These are phyloP conservation scores for Budorcas taxicolor DNA, from an alignment of 2,113 vertebrate species.

Conservation along the genomic window DNA sequence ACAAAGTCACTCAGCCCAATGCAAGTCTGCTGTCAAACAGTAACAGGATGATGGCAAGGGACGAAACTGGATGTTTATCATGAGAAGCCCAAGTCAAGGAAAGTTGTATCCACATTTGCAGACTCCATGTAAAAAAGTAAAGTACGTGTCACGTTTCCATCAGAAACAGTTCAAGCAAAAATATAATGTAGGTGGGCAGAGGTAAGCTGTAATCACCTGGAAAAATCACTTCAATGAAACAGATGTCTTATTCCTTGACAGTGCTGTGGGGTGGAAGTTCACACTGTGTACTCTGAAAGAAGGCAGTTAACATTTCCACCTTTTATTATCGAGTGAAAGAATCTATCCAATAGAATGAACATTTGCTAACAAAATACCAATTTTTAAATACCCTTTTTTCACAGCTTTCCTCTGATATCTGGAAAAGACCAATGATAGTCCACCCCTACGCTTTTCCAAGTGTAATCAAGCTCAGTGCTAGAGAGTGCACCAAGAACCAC, in stretches of 20 bases:
- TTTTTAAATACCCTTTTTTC: neutral
- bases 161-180: neutral
- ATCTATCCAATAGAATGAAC: neutral
- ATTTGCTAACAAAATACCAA: neutral
- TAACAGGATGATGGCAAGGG: neutral
- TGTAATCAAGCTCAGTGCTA: neutral
- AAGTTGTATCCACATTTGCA: neutral
- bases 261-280: neutral
- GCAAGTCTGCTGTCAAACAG: neutral
- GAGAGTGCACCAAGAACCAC: neutral
- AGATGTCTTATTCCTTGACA: neutral
- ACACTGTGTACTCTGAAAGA: neutral
- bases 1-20: neutral
- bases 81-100: neutral
- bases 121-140: neutral
- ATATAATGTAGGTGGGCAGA: neutral
- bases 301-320: neutral
- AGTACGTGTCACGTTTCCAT: neutral
- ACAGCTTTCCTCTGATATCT: neutral
- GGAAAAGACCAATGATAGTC: neutral
- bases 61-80: neutral
- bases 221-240: conserved; percentile 20
- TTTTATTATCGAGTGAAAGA: neutral
- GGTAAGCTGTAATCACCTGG: neutral
- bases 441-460: neutral